Evolutionary conservation across 2,113 vertebrate genomes (phyloP), one percentile per base, ranked within the genome.

Genomic region (Dolichotis patagonum): DNA sequence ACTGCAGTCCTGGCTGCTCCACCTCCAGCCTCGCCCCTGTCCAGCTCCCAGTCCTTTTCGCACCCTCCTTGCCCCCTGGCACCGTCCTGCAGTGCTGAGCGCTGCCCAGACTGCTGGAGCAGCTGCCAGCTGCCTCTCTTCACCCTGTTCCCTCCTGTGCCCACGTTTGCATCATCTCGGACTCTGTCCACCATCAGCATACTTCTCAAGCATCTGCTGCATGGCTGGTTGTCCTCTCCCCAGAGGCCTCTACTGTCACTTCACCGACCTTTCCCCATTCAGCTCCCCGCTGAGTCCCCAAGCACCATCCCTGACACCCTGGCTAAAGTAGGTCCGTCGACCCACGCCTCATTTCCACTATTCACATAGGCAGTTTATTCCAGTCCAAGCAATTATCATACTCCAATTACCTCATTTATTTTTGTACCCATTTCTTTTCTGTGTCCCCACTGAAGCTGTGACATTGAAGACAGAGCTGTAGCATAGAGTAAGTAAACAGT

Each of bases 401-500:
- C 22, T 63, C 7, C 43, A 92, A 24, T 62, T 28, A 54, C 32
- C 46, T 58, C 81, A n/a, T 81, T 85, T 83, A 19, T 58, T 71
- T 87, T 41, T 78, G 78, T n/a, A 35, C 43, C 4, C 71, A 52
- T 46, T 90, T 91, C 52, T 93, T 88, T 88, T 88, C 85, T 58
- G 38, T 5, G 20, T 62, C 62, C 13, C 20, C n/a, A 67, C 0
- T 13, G 41, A 93, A 80, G 49, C 17, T 41, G n/a, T 75, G 58
- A 56, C 46, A 83, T 88, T 81, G 89, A 43, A 93, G 35, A 5
- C 30, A 93, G 80, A 80, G 41, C n/a, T 35, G 49, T 35, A 38
- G 26, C 20, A 22, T 11, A 7, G 14, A 82, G 41, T 38, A 26
- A 92, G 75, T 63, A 87, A 86, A 93, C 35, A 86, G 62, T 13